Evolutionary conservation across 1,140 invertebrate species (phyloP).

Genomic region (Trichonephila inaurata): DNA sequence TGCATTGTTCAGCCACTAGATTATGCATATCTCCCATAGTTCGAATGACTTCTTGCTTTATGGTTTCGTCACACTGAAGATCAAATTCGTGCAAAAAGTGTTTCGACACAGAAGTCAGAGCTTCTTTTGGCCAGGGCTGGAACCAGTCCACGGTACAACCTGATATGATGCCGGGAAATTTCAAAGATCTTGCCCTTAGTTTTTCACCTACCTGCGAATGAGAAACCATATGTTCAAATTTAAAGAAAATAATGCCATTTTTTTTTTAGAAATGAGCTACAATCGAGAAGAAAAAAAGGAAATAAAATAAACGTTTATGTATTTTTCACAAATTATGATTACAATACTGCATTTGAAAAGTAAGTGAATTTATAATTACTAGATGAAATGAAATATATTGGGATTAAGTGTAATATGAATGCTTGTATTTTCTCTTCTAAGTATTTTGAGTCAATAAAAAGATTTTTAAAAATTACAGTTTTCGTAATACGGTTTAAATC

Average conservation of each 20-base stretch:
- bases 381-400: too few species aligned
- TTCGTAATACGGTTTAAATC: too few species aligned
- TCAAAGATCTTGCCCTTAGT: constrained; percentile 89
- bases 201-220: constrained; percentile 88
- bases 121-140: constrained; percentile 97
- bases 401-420: too few species aligned
- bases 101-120: constrained; percentile 93
- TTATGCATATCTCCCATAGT: constrained; percentile 97
- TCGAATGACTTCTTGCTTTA: constrained; percentile 92
- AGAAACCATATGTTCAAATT: not conserved
- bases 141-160: constrained; percentile 99
- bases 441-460: too few species aligned
- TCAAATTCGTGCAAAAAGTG: constrained; percentile 95
- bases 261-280: too few species aligned
- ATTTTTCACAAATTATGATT: too few species aligned
- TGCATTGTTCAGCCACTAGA: constrained; percentile 91
- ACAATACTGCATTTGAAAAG: too few species aligned
- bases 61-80: constrained; percentile 90
- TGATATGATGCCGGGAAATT: constrained; percentile 96
- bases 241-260: too few species aligned
- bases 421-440: too few species aligned
- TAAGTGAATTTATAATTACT: too few species aligned
- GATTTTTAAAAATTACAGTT: too few species aligned
- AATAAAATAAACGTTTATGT: too few species aligned
- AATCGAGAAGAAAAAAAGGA: not conserved